These are phyloP conservation scores for Lagopus muta DNA, from an alignment of 2,113 vertebrate genomes.

Conservation along the genomic window DNA sequence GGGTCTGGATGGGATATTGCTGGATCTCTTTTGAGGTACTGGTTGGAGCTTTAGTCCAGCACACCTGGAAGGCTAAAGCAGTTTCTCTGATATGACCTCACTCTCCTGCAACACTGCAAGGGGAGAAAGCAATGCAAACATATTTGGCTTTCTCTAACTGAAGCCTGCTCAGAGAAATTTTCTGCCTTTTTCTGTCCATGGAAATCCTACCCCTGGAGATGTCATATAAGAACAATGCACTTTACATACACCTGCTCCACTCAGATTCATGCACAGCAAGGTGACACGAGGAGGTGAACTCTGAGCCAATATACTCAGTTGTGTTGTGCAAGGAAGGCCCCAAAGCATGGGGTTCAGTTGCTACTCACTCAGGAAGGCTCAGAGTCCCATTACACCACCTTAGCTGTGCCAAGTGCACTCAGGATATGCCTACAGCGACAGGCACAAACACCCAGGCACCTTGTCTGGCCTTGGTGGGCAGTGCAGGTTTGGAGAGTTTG, in stretches of 20 bases:
- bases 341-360: not conserved
- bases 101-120: accelerated
- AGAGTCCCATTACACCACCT: not conserved
- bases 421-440: accelerated
- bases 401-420: not conserved
- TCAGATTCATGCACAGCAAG: not conserved
- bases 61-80: not conserved
- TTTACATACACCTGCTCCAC: not conserved
- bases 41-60: accelerated
- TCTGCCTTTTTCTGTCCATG: not conserved
- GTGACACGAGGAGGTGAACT: not conserved
- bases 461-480: not conserved
- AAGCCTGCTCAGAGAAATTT: not conserved
- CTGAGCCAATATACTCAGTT: not conserved
- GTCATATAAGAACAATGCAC: not conserved
- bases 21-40: not conserved
- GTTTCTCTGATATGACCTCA: not conserved
- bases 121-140: not conserved
- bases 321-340: not conserved
- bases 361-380: not conserved
- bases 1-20: not conserved
- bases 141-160: not conserved
- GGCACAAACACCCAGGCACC: not conserved
- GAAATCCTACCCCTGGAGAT: not conserved
- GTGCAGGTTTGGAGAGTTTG: not conserved